Base-by-base conservation (phyloP, 2,888 invertebrate genomes). In the Pristionchus fissidentatus region DNA sequence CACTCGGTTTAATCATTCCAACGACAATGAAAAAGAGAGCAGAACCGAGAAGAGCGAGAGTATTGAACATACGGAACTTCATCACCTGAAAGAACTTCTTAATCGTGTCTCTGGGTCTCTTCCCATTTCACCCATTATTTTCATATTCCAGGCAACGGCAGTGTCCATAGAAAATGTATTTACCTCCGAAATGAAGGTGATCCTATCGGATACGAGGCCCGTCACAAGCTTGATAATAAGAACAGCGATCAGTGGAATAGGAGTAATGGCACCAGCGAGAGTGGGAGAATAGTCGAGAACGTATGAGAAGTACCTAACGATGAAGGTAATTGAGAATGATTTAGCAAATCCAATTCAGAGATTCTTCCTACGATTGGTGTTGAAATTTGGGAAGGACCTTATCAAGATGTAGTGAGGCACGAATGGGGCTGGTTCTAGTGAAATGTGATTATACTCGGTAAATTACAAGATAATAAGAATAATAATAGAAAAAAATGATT, bases 11-110 rank as follows among this genome's bases (percentile, higher is more conserved):
- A 7, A 87, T 60, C 41, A 87, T 70, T 35, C 77, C 80, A 49
- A 87, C 83, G 55, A 88, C 41, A 26, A 88, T 87, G 75, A 90
- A 88, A 66, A 89, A 88, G 22, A 88, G 81, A 13, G 87, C 89
- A 13, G 87, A 88, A n/a, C 90, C 90, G 29, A 87, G 86, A 35
- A 90, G 87, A 41, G 89, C 89, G n/a, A 88, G 83, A 3, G 89
- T 86, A 83, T 89, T 89, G 86, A 89, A 90, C 75, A 90, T 85
- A 49, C 88, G 87, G 78, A 88, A 85, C 80, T 88, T 88, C 5
- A 78, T 84, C 55, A 87, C 73, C 83, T 83, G 26, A 83, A 10
- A 73, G 10, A 73, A 3, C 3, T 22, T 62, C 35, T n/a, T n/a
- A 1, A 35, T 19, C 32, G 19, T n/a, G 1, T 32, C 15, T 8